Evolutionary conservation across 2,113 vertebrate genomes (phyloP).

Genomic region (Apteryx owenii): DNA sequence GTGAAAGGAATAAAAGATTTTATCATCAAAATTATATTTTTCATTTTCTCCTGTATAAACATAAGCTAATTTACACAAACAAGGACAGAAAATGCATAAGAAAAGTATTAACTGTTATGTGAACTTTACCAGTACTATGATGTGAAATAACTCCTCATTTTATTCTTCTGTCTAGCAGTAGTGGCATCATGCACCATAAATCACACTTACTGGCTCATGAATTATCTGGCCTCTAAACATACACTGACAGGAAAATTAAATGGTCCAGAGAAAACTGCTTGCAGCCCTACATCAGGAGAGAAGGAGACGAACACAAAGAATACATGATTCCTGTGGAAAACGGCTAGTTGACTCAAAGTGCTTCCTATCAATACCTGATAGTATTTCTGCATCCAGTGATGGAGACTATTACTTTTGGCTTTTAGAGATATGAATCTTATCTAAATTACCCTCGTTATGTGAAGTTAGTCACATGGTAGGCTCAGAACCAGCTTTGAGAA

Average conservation of each 20-base stretch:
- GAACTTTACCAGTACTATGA: not conserved
- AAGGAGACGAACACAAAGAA: slow-evolving; percentile 14
- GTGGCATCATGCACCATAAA: not conserved
- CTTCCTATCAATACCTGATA: slow-evolving; percentile 28
- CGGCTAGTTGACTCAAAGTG: not conserved
- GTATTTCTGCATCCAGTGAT: slow-evolving; percentile 29
- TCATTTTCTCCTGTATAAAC: not conserved
- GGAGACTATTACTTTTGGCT: slow-evolving; percentile 11
- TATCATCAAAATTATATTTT: not conserved
- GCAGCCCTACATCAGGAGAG: not conserved
- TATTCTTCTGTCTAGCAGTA: not conserved
- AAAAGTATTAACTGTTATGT: not conserved
- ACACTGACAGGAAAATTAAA: slow-evolving; percentile 66
- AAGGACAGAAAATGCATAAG: not conserved
- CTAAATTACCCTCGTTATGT: slow-evolving; percentile 29
- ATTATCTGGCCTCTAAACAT: slow-evolving; percentile 40
- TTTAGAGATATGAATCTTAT: slow-evolving; percentile 23
- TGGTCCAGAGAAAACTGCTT: slow-evolving; percentile 54
- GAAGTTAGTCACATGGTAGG: not conserved
- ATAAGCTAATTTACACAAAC: not conserved
- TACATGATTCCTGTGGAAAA: slow-evolving; percentile 46
- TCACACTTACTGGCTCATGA: slow-evolving; percentile 52
- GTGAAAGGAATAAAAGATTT: not conserved
- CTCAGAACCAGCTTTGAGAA: slow-evolving; percentile 10
- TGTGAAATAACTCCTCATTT: not conserved